Base-by-base conservation (phyloP, 2,888 invertebrate species). In the Drosophila villosipedis region DNA sequence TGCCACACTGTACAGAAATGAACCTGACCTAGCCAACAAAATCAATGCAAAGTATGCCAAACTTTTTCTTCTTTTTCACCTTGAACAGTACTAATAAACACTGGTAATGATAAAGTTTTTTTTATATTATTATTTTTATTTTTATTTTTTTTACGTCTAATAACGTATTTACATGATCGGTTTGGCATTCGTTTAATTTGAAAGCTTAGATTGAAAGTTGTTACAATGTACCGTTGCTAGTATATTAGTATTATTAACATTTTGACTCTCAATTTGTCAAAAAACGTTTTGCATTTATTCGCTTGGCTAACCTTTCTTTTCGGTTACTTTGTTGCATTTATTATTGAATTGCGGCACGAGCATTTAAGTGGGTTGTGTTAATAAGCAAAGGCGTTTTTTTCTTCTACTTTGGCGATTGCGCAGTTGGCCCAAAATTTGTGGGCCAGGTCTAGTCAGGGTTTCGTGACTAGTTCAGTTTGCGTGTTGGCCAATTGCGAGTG, bases 381-480 rank as follows among this genome's bases (percentile, higher is more conserved):
- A 84, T 82, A 86, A 69, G 69, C 72, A 71, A 57, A 73, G 67
- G 67, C 80, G 73, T 78, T 66, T 52, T 30, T 25, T 47, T 47
- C 22, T 22, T 47, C 25, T 25, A 47, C 35, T 76, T 76, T 58
- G 61, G 41, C 57, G 79, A 72, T 76, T 68, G 61, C 59, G 49
- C 72, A 71, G 76, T 80, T 74, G 70, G 63, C 33, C 64, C 67
- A 54, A 61, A 62, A 68, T 62, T 73, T 62, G 12, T 62, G 67
- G 73, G 71, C 49, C 60, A 37, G 67, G n/a, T 64, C 35, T 67
- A 61, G 53, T 54, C 50, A 52, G 54, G 73, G 59, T 68, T 75
- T 89, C 84, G 84, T 84, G 84, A 84, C 84, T 22, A 25, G 16
- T 82, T 47, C 16, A 16, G 87, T 84, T 89, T 86, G 84, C 87